A percentile compares a stretch with the other conserved stretches of the same genome.
phyloP scores from a whole-genome alignment of 2,888 invertebrate genomes.

The Drosophila trichaetosa region DNA sequence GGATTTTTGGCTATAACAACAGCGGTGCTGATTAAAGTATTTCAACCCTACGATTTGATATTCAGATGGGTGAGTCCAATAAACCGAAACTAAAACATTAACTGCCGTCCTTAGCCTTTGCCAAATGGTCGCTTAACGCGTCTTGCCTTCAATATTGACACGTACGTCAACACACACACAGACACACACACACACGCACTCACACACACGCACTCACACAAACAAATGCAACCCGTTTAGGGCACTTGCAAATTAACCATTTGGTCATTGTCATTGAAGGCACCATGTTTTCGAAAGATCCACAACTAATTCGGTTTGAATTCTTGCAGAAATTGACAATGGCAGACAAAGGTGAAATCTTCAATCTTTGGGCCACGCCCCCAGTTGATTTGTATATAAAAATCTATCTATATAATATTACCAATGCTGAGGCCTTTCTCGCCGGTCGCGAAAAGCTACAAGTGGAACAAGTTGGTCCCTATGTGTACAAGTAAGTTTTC shows the following conservation, averaged over 20 bases:
- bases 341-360: slow-evolving; percentile 91
- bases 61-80: slow-evolving; percentile 88
- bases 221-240: slow-evolving; percentile 32
- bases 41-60: slow-evolving; percentile 90
- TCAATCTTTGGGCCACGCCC: slow-evolving; percentile 92
- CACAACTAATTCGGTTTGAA: not conserved
- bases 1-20: slow-evolving; percentile 89
- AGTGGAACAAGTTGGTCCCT: slow-evolving; percentile 93
- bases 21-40: slow-evolving; percentile 88
- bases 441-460: slow-evolving; percentile 89
- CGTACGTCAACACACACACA: not conserved
- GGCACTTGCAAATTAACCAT: slow-evolving; percentile 36
- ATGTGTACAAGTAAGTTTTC: slow-evolving; percentile 92
- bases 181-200: not conserved
- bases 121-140: slow-evolving; percentile 32
- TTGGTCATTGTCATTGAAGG: slow-evolving; percentile 39
- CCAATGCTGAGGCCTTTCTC: slow-evolving; percentile 92
- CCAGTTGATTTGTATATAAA: slow-evolving; percentile 91
- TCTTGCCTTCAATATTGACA: slow-evolving; percentile 41
- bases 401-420: slow-evolving; percentile 93
- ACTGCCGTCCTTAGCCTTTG: slow-evolving; percentile 65
- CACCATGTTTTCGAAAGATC: slow-evolving; percentile 5
- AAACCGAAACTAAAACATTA: slow-evolving; percentile 47
- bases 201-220: not conserved
- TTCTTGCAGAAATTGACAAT: slow-evolving; percentile 89